Evolutionary conservation across 2,113 vertebrate species (phyloP).

Genomic region (Tricholaema leucomelas): DNA sequence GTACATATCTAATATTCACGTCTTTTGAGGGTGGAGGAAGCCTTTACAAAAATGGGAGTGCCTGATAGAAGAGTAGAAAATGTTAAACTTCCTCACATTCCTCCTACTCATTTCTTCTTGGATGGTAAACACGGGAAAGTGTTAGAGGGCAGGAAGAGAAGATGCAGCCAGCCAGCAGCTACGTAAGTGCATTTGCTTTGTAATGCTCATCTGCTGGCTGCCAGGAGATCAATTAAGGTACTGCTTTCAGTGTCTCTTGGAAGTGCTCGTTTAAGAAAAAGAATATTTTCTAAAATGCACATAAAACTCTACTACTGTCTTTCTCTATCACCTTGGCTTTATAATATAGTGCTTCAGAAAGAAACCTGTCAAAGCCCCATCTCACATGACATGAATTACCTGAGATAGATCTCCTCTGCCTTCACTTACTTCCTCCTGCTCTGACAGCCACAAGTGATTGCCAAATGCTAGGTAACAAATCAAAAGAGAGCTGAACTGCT

Average conservation of each 20-base stretch:
- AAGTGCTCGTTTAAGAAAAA: background rate
- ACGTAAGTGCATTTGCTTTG: background rate
- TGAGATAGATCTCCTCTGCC: background rate
- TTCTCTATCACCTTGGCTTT: background rate
- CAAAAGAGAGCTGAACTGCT: background rate
- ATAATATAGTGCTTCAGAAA: background rate
- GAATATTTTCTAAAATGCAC: background rate
- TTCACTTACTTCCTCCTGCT: background rate
- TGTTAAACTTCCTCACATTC: background rate
- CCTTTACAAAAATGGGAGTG: background rate
- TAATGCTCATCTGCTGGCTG: background rate
- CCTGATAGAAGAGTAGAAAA: background rate
- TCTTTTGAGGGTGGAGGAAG: background rate
- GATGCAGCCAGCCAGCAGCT: background rate
- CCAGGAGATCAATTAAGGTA: background rate
- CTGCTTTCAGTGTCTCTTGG: background rate
- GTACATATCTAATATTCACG: background rate
- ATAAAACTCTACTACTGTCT: background rate
- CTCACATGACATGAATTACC: background rate
- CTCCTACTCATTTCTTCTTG: background rate
- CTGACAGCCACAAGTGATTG: background rate
- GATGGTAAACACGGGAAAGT: background rate
- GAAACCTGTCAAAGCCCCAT: background rate
- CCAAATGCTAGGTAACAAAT: background rate
- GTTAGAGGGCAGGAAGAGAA: background rate